Percentiles rank a stretch among this genome's conserved stretches.
These are phyloP conservation scores for Macrosteles quadrilineatus DNA, from an alignment of 1,140 invertebrate species.

Conservation along the genomic window DNA sequence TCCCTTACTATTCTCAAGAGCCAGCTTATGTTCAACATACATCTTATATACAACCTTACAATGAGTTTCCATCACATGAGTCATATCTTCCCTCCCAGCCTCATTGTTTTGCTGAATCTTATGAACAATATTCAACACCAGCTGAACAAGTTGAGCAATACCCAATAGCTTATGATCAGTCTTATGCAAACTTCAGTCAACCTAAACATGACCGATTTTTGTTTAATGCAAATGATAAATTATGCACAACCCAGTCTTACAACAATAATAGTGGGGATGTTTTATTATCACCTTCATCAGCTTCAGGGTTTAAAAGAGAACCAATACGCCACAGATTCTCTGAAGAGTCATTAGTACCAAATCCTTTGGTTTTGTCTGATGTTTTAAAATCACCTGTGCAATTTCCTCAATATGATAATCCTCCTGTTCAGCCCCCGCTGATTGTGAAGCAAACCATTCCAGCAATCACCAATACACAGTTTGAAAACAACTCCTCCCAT, in stretches of 20 bases:
- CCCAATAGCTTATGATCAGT: background rate
- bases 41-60: background rate
- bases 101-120: background rate
- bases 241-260: too few relatives aligned
- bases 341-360: background rate
- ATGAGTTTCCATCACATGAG: background rate
- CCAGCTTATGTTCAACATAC: slow-evolving; percentile 11
- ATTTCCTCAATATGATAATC: background rate
- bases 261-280: too few relatives aligned
- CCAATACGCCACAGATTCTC: background rate
- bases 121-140: background rate
- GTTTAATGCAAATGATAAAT: too few relatives aligned
- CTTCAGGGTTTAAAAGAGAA: background rate
- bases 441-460: background rate
- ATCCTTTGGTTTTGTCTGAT: background rate
- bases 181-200: too few relatives aligned
- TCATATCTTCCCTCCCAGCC: background rate
- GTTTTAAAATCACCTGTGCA: background rate
- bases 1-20: slow-evolving; percentile 5
- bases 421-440: background rate
- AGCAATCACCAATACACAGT: background rate
- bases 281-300: too few relatives aligned
- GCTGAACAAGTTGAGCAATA: background rate
- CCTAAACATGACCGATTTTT: too few relatives aligned
- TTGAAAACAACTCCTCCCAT: background rate